Percentiles rank a stretch among this genome's conserved stretches.
These are phyloP conservation scores for Lepilemur ruficaudatus DNA, from an alignment of 2,797 vertebrate genomes.

Conservation along the genomic window DNA sequence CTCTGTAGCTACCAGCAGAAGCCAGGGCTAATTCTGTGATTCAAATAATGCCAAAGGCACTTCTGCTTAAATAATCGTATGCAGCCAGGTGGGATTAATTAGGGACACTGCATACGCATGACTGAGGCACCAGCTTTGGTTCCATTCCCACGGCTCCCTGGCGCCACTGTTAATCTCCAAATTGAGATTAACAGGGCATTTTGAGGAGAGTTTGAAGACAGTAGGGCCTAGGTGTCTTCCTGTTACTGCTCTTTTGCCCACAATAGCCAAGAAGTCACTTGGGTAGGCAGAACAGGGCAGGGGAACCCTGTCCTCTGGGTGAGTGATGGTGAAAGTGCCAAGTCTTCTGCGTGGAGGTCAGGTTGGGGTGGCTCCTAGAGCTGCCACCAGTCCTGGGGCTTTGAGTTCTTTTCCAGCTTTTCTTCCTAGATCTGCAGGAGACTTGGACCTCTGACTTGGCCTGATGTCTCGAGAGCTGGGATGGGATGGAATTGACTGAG, in stretches of 20 bases:
- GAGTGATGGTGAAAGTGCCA: background rate
- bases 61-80: background rate
- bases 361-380: background rate
- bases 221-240: background rate
- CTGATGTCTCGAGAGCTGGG: background rate
- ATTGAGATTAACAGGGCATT: background rate
- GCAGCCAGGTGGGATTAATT: slow-evolving; percentile 27
- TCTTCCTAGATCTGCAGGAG: background rate
- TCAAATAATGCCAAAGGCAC: background rate
- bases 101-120: background rate
- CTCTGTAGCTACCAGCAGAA: background rate
- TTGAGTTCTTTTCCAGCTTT: background rate
- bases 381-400: background rate
- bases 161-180: background rate
- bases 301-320: background rate
- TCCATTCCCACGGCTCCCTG: background rate
- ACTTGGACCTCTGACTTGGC: background rate
- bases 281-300: background rate
- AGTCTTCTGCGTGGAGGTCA: background rate
- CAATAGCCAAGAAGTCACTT: background rate
- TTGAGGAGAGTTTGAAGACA: background rate
- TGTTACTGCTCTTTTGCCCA: background rate
- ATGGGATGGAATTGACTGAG: background rate
- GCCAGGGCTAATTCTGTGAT: background rate
- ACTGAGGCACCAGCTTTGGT: background rate